These are phyloP conservation scores for Halichondria panicea DNA, from an alignment of 37 sponge, comb jelly and placozoan genomes.

Conservation along the genomic window DNA sequence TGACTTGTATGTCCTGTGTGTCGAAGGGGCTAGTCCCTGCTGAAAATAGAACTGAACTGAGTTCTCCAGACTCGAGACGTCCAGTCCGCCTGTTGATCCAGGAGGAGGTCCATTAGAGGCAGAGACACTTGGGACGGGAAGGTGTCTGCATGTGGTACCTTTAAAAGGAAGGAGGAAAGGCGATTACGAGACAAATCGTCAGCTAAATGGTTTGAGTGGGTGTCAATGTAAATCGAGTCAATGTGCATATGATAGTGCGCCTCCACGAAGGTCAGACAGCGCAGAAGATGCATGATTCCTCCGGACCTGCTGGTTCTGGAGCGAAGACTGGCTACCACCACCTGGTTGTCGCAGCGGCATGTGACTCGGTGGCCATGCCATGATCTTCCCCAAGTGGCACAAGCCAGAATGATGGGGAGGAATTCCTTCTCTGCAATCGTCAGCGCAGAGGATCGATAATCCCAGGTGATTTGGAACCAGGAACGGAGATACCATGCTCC, in stretches of 20 bases:
- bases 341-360: conserved; percentile 52
- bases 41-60: conserved; percentile 19
- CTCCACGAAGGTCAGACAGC: conserved; percentile 26
- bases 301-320: conserved; percentile 5
- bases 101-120: conserved; percentile 14
- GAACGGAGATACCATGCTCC: conserved; percentile 24
- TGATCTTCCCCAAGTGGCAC: conserved; percentile 31
- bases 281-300: conserved; percentile 38
- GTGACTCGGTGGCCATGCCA: conserved; percentile 20
- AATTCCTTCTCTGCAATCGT: conserved; percentile 53
- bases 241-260: conserved; percentile 1
- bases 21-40: background rate
- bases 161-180: conserved; percentile 35
- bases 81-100: conserved; percentile 11
- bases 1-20: conserved; percentile 31
- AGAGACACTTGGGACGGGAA: background rate
- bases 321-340: conserved; percentile 37
- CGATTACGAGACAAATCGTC: conserved; percentile 51
- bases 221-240: background rate
- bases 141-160: conserved; percentile 26
- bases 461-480: conserved; percentile 65
- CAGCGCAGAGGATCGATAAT: background rate
- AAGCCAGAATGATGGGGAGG: conserved; percentile 21
- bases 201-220: conserved; percentile 24
- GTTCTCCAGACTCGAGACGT: conserved; percentile 4